Conservation (phyloP, 2,797 vertebrate species). For the Malacoraja senta region DNA sequence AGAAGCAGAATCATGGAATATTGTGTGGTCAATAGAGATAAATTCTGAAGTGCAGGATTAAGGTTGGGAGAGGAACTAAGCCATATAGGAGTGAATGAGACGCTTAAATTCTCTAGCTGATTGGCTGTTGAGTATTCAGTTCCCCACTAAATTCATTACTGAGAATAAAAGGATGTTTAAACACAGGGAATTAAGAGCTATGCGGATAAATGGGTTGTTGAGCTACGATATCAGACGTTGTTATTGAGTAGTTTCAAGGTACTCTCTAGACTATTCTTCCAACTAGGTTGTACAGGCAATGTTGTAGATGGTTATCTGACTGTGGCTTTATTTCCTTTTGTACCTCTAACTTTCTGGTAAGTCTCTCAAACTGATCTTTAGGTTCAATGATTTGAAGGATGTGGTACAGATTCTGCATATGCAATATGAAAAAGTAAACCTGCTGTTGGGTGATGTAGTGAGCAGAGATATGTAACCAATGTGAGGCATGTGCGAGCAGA, state of each 20-base stretch:
- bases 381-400: constrained; percentile 5
- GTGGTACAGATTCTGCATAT: neutral
- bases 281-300: neutral
- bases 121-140: neutral
- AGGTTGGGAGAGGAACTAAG: too few relatives aligned
- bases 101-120: neutral
- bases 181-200: neutral
- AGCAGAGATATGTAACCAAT: neutral
- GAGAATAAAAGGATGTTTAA: neutral
- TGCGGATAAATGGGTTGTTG: neutral
- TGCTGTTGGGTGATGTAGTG: neutral
- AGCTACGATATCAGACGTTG: neutral
- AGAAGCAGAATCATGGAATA: too few relatives aligned
- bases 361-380: neutral
- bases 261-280: neutral
- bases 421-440: neutral
- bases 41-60: too few relatives aligned
- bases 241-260: neutral
- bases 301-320: neutral
- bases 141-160: neutral
- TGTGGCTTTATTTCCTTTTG: constrained; percentile 28
- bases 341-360: neutral
- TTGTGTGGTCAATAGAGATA: too few relatives aligned
- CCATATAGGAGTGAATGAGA: neutral
- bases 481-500: neutral